A percentile compares a stretch with the other conserved stretches of the same genome.
phyloP scores from a whole-genome alignment of 2,888 invertebrate species.

The Sinotaia quadrata region DNA sequence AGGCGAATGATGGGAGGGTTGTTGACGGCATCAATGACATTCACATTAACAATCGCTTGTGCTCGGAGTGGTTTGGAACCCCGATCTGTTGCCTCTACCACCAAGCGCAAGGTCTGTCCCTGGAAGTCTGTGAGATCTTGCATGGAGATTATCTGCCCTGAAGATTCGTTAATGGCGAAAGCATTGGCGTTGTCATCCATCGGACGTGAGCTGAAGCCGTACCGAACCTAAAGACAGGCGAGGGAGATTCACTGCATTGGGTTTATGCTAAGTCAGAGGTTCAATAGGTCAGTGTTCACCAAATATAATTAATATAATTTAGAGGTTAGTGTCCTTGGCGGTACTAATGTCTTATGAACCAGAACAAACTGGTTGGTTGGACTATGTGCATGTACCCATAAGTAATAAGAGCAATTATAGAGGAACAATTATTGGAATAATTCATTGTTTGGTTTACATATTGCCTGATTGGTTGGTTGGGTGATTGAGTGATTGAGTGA shows the following conservation, averaged over 20 bases:
- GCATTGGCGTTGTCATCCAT: constrained; percentile 37
- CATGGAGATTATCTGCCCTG: constrained; percentile 50
- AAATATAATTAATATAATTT: too few relatives aligned
- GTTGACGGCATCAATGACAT: constrained; percentile 37
- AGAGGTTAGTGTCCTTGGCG: too few relatives aligned
- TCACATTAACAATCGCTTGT: constrained; percentile 24
- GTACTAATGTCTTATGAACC: too few relatives aligned
- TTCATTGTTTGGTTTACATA: too few relatives aligned
- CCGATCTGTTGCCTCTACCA: constrained; percentile 39
- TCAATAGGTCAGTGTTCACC: too few relatives aligned
- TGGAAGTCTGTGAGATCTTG: constrained; percentile 35
- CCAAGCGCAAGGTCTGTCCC: constrained; percentile 32
- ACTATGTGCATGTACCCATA: too few relatives aligned
- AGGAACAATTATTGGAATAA: too few relatives aligned
- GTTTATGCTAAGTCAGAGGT: not conserved
- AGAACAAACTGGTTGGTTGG: too few relatives aligned
- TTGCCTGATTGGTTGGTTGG: too few relatives aligned
- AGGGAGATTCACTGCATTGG: not conserved
- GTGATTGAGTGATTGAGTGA: too few relatives aligned
- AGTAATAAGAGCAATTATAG: too few relatives aligned
- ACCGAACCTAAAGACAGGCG: constrained; percentile 14
- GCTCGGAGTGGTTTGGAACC: constrained; percentile 33
- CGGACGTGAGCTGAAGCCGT: constrained; percentile 33
- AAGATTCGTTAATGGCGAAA: constrained; percentile 50
- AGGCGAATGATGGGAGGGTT: constrained; percentile 35